phyloP scores from a whole-genome alignment of 2,888 invertebrate species.

The Acronicta alni region DNA sequence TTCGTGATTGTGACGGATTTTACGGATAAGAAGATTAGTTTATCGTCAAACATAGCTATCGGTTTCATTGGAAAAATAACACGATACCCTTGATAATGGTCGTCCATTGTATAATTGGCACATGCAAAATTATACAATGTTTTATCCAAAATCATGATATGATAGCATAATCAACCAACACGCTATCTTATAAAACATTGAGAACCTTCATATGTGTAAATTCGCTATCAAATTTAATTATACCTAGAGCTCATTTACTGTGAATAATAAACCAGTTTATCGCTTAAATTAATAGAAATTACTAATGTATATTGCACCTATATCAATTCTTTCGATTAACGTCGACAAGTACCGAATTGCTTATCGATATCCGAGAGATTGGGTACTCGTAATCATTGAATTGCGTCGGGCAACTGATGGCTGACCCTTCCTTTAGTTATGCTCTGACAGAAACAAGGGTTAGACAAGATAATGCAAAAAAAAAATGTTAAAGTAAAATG shows the following conservation, averaged over 20 bases:
- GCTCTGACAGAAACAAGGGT: constrained; percentile 40
- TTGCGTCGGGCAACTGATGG: constrained; percentile 22
- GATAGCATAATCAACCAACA: constrained; percentile 20
- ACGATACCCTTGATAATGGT: constrained; percentile 39
- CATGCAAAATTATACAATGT: constrained; percentile 25
- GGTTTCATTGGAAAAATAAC: constrained; percentile 24
- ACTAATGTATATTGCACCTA: constrained; percentile 1
- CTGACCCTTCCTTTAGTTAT: constrained; percentile 5
- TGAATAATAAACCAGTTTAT: constrained; percentile 6
- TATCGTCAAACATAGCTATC: constrained; percentile 23
- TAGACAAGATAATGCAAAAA: constrained; percentile 32
- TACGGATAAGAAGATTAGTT: constrained; percentile 16
- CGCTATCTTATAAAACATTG: background rate
- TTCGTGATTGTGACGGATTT: no score
- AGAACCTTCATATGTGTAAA: background rate
- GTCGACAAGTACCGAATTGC: background rate
- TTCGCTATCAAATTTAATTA: constrained; percentile 8
- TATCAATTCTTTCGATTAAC: constrained; percentile 2
- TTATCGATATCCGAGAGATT: constrained; percentile 4
- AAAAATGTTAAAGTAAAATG: constrained; percentile 6
- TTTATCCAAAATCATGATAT: constrained; percentile 16
- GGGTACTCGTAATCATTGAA: background rate
- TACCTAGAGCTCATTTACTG: background rate
- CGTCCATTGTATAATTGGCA: constrained; percentile 1
- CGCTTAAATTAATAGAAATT: constrained; percentile 11